Percentiles rank a stretch among this genome's conserved stretches.
These are phyloP conservation scores for Paramormyrops hopkinsi DNA, from an alignment of 2,797 vertebrate species.

Conservation along the genomic window DNA sequence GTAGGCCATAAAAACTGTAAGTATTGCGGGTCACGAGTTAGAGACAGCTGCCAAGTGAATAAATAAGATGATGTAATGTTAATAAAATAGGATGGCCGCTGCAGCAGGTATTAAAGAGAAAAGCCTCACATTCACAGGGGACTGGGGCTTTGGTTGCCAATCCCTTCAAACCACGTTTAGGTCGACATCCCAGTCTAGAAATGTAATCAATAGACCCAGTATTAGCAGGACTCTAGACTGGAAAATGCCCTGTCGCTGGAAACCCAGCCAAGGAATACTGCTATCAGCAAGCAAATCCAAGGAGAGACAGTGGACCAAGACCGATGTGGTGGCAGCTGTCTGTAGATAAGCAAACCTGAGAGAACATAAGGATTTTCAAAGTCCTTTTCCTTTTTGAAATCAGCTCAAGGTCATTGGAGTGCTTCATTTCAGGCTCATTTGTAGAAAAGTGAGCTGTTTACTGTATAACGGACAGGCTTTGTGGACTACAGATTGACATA, in stretches of 20 bases:
- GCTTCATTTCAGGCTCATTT: background rate
- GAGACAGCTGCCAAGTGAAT: slow-evolving; percentile 12
- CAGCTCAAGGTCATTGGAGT: slow-evolving; percentile 20
- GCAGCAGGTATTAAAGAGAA: background rate
- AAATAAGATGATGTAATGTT: slow-evolving; percentile 19
- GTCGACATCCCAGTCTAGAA: slow-evolving; percentile 27
- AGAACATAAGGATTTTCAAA: slow-evolving; percentile 26
- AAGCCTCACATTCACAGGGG: background rate
- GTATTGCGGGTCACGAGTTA: background rate
- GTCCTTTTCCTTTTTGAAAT: slow-evolving; percentile 25
- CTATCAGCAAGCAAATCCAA: background rate
- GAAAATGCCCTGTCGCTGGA: slow-evolving; percentile 35
- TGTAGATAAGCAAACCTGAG: slow-evolving; percentile 33
- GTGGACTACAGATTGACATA: background rate
- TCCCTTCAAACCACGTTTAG: slow-evolving; percentile 10
- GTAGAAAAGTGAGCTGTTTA: background rate
- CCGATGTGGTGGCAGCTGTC: slow-evolving; percentile 31
- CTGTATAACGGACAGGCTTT: background rate
- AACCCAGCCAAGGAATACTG: background rate
- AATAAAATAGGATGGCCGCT: slow-evolving; percentile 6
- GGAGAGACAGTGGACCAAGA: slow-evolving; percentile 31
- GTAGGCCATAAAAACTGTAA: background rate
- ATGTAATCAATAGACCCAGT: slow-evolving; percentile 38
- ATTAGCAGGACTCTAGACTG: slow-evolving; percentile 32
- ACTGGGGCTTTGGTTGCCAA: background rate